Percentiles rank a stretch among this genome's conserved stretches.
Conservation (phyloP, 2,888 invertebrate species). For the Anagyrus pseudococci region DNA sequence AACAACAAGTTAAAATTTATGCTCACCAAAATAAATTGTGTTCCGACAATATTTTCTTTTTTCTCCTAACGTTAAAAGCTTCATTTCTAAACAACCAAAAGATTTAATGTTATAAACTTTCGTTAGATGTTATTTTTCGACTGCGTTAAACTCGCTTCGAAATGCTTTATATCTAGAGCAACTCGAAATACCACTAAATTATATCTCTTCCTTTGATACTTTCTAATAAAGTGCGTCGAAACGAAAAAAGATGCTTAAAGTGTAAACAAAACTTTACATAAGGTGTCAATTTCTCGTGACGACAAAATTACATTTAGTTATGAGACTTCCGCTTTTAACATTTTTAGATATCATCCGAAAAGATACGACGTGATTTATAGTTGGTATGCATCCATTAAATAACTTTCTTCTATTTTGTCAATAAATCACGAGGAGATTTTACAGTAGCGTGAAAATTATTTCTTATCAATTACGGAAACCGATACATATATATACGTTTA, state of each 20-base stretch:
- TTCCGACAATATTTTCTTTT: too few species aligned
- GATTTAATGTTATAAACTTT: background rate
- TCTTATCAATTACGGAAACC: slow-evolving; percentile 12
- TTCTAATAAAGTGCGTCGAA: background rate
- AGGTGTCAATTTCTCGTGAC: background rate
- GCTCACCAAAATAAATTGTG: too few species aligned
- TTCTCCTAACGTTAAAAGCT: background rate
- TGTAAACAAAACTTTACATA: background rate
- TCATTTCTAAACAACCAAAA: background rate
- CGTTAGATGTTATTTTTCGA: background rate
- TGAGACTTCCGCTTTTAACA: slow-evolving; percentile 10
- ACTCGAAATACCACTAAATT: background rate
- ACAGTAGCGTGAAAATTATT: slow-evolving; percentile 6
- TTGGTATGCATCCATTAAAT: slow-evolving; percentile 9
- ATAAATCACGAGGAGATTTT: slow-evolving; percentile 16
- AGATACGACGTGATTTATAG: slow-evolving; percentile 17
- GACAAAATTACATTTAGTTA: slow-evolving; percentile 6
- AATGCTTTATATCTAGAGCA: background rate
- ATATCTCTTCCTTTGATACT: background rate
- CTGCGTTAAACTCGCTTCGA: background rate
- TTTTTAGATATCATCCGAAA: slow-evolving; percentile 10
- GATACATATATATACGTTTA: background rate
- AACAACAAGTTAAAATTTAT: too few species aligned
- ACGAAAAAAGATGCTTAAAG: background rate
- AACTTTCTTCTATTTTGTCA: slow-evolving; percentile 10